phyloP scores from a whole-genome alignment of 2,797 vertebrate genomes.

The Brotula barbata region DNA sequence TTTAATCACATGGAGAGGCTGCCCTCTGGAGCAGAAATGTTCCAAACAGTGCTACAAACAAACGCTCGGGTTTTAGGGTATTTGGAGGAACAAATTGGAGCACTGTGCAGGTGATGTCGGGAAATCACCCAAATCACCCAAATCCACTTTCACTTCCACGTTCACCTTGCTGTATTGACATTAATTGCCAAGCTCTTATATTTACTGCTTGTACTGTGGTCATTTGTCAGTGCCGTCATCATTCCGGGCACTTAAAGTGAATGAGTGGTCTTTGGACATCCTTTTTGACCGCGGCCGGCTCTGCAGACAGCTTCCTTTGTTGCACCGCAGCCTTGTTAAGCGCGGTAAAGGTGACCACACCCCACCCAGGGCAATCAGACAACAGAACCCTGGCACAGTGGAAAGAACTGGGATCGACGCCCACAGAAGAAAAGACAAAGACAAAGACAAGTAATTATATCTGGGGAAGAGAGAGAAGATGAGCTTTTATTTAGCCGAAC shows the following conservation, averaged over 20 bases:
- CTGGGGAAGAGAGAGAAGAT: no score
- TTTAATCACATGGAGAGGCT: neutral
- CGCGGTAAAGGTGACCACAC: conserved; percentile 53
- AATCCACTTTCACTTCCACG: neutral
- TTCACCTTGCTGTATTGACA: neutral
- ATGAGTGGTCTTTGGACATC: neutral
- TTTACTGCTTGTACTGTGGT: no score
- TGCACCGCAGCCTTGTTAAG: conserved; percentile 47
- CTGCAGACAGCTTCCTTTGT: conserved; percentile 58
- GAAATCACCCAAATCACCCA: neutral
- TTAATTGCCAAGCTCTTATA: neutral
- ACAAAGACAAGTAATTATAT: no score
- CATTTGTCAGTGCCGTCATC: no score
- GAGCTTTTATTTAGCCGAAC: no score
- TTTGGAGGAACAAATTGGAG: neutral
- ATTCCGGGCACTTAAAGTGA: neutral
- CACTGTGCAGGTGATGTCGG: neutral
- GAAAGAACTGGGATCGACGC: conserved; percentile 38
- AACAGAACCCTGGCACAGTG: conserved; percentile 57
- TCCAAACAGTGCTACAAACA: conserved; percentile 1
- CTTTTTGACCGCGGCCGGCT: conserved; percentile 12
- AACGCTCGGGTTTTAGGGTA: neutral
- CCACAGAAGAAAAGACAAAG: no score
- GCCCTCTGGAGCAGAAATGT: neutral
- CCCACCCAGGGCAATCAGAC: conserved; percentile 34